These are phyloP conservation scores for Drosophila oshimai DNA, from an alignment of 1,140 invertebrate genomes.

Conservation along the genomic window DNA sequence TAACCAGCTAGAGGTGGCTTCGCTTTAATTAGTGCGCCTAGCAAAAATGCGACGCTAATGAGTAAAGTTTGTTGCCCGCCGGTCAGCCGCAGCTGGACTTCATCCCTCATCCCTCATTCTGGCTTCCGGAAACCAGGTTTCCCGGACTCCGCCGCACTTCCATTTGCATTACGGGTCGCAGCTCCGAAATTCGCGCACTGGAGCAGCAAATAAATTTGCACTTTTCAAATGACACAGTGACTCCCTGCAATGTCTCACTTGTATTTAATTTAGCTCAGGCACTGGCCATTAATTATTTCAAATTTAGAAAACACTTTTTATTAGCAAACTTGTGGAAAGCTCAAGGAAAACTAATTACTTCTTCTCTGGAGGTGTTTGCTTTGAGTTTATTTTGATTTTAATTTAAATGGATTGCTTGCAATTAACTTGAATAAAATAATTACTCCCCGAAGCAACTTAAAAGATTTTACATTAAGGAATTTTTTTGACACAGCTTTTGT, in stretches of 20 bases:
- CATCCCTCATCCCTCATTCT: not conserved
- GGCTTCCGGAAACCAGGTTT: too few species aligned
- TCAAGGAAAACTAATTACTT: not conserved
- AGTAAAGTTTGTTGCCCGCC: slow-evolving; percentile 77
- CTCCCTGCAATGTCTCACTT: slow-evolving; percentile 15
- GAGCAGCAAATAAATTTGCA: slow-evolving; percentile 45
- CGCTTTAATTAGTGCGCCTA: slow-evolving; percentile 75
- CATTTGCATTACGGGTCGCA: not conserved
- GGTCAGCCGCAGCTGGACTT: slow-evolving; percentile 18
- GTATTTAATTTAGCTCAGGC: slow-evolving; percentile 21
- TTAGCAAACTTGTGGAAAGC: not conserved
- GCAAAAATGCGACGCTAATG: slow-evolving; percentile 76
- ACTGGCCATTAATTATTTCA: slow-evolving; percentile 5
- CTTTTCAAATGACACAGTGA: slow-evolving; percentile 17
- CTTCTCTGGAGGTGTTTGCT: too few species aligned
- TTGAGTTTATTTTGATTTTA: not conserved
- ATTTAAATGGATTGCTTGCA: not conserved
- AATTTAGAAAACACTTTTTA: slow-evolving; percentile 2
- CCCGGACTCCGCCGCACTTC: not conserved
- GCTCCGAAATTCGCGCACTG: slow-evolving; percentile 1
- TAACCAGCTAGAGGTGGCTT: slow-evolving; percentile 22
- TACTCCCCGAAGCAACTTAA: too few species aligned
- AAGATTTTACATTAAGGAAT: not conserved
- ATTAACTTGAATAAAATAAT: not conserved
- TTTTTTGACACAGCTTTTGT: too few species aligned